Base-by-base conservation (phyloP, 2,113 vertebrate species). In the Lagopus leucura region DNA sequence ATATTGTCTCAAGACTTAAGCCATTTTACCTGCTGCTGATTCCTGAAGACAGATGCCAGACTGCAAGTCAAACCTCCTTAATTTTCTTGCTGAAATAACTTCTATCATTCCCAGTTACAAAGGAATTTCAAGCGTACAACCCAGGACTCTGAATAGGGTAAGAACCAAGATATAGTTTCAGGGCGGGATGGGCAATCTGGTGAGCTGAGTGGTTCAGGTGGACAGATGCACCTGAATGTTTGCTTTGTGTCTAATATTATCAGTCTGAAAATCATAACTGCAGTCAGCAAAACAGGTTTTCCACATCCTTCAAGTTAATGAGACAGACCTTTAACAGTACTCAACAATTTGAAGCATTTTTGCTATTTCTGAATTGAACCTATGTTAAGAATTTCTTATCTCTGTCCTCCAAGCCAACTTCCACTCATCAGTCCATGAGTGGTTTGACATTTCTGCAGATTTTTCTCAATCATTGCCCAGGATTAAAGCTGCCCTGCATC, bases 361-460 rank as follows among this genome's bases (percentile, higher is more conserved):
- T 96, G 45, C 85, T 91, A 74, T 82, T 76, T 87, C 55, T 73
- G 50, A 90, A 82, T 94, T 54, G 73, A 93, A 58, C 4, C 8
- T 89, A 60, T 80, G 14, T 28, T 72, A 77, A 76, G 34, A 92
- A 71, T 50, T 74, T 67, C 64, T 82, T 77, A n/a, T 70, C 54
- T 80, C 15, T 20, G 30, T 94, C 64, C 25, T 89, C 13, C 67
- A 82, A 8, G 1, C 55, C 74, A 58, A 27, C 50, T 92, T 73
- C 52, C 34, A 86, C 32, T 88, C 50, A 74, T 90, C 67, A 79
- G 20, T 38, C 43, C 25, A 2, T 82, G 64, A 95, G 72, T 83
- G 42, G 30, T 85, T 93, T 96, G 93, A 95, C 89, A 92, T 95
- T 96, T 95, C 82, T 52, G 54, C 21, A 88, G 32, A 30, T 21